phyloP scores from a whole-genome alignment of 1,140 invertebrate species.

The Nephila pilipes region DNA sequence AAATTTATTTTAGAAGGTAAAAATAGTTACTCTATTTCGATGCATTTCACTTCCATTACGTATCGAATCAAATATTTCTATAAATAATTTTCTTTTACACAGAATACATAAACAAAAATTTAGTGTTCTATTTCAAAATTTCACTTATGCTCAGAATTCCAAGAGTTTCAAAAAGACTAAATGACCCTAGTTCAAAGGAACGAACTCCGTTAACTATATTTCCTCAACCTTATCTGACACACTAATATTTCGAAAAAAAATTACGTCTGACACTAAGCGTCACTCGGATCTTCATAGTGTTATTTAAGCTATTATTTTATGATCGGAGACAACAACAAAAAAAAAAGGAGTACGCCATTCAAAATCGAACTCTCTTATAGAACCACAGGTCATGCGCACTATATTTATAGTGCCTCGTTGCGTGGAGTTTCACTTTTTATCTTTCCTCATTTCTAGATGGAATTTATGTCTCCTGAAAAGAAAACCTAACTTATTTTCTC shows the following conservation, averaged over 20 bases:
- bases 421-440: constrained; percentile 39
- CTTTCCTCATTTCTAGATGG: constrained; percentile 11
- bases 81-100: background rate
- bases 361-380: background rate
- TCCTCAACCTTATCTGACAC: background rate
- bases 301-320: constrained; percentile 30
- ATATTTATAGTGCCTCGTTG: constrained; percentile 11
- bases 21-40: too few species aligned
- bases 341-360: background rate
- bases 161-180: background rate
- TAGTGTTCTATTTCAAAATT: background rate
- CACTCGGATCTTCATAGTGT: background rate
- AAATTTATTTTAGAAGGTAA: too few species aligned
- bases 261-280: background rate
- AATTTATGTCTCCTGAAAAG: constrained; percentile 12
- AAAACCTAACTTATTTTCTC: constrained; percentile 15
- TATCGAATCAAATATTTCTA: background rate
- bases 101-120: background rate
- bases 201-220: background rate
- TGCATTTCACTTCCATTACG: background rate
- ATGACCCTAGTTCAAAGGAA: background rate
- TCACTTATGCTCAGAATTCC: background rate
- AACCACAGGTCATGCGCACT: background rate
- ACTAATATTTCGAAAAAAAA: background rate
- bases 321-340: background rate